Conservation (phyloP, 1,140 invertebrate species). For the Drosophila nasuta region DNA sequence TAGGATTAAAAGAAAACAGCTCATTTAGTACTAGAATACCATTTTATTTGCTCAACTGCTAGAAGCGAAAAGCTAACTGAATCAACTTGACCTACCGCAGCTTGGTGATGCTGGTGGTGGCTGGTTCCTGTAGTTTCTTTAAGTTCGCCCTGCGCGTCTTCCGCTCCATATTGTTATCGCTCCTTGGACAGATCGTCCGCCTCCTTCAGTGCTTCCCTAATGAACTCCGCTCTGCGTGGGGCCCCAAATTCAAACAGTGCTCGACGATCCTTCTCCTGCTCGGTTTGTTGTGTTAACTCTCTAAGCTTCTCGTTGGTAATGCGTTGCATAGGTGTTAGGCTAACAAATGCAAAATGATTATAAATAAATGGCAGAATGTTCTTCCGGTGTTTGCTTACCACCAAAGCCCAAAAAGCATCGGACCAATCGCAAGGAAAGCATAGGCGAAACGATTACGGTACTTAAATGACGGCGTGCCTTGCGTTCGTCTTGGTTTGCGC, state of each 20-base stretch:
- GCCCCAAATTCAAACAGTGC: constrained; percentile 64
- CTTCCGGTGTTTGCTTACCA: constrained; percentile 41
- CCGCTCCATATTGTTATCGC: constrained; percentile 68
- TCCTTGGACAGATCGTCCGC: constrained; percentile 50
- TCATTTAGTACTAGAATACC: constrained; percentile 32
- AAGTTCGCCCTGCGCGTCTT: constrained; percentile 70
- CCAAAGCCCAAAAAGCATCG: constrained; percentile 63
- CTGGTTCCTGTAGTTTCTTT: constrained; percentile 65
- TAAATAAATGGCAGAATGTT: neutral
- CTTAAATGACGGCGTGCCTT: constrained; percentile 74
- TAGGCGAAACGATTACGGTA: constrained; percentile 79
- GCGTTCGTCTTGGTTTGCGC: constrained; percentile 78
- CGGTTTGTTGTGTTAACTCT: constrained; percentile 33
- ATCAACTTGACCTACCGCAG: constrained; percentile 55
- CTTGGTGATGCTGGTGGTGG: constrained; percentile 26
- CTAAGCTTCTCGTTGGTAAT: constrained; percentile 56
- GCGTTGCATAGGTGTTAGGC: constrained; percentile 66
- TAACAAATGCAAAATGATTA: constrained; percentile 6
- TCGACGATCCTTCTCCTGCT: constrained; percentile 66
- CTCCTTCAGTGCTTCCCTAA: constrained; percentile 65
- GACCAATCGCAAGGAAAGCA: constrained; percentile 61
- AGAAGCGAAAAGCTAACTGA: constrained; percentile 1
- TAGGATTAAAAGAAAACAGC: constrained; percentile 26
- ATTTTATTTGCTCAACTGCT: constrained; percentile 62
- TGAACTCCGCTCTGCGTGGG: constrained; percentile 50